Base-by-base conservation (phyloP, 2,113 vertebrate species). In the Spea bombifrons region DNA sequence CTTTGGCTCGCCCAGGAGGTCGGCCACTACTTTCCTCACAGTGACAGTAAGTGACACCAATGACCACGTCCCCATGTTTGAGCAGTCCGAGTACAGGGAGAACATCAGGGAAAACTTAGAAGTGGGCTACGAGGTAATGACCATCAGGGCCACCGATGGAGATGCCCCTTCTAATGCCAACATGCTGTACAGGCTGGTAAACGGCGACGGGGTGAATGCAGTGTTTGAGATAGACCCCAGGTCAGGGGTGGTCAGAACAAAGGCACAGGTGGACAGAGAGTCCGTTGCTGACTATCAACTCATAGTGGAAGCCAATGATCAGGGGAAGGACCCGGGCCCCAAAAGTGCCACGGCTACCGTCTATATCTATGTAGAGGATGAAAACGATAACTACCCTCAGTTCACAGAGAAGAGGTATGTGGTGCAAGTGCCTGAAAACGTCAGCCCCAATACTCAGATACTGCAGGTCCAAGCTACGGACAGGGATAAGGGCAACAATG, bases 311-410 rank as follows among this genome's bases (percentile, higher is more conserved):
- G 96, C 97, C 75, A 95, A 95, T 0, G 97, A 99, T 86, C 96
- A 96, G 86, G 97, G 97, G 50, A 95, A 94, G 82, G 95, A 97
- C 65, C 95, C 96, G 0, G 92, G 93, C 0, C 95, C 97, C 0
- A 94, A 89, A 15, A 97, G 93, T 0, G 95, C 96, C 80, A 96
- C 95, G 0, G 96, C 95, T 59, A 96, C 92, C 0, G 95, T 98
- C 48, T 88, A 95, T 84, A 96, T 99, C 81, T 84, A 89, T 0
- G 92, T 98, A 13, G 97, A 98, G 84, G 97, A 98, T 0, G 97
- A 99, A 82, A 98, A 98, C 0, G 97, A 99, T 87, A 98, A 99
- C 86, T 96, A 93, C 81, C 97, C 97, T 0, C 97, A 99, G 89
- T 99, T 99, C 85, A 94, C 93, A 0, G 91, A 96, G 85, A 96